Conservation (phyloP, 1,140 invertebrate genomes). For the Chrysoperla carnea region DNA sequence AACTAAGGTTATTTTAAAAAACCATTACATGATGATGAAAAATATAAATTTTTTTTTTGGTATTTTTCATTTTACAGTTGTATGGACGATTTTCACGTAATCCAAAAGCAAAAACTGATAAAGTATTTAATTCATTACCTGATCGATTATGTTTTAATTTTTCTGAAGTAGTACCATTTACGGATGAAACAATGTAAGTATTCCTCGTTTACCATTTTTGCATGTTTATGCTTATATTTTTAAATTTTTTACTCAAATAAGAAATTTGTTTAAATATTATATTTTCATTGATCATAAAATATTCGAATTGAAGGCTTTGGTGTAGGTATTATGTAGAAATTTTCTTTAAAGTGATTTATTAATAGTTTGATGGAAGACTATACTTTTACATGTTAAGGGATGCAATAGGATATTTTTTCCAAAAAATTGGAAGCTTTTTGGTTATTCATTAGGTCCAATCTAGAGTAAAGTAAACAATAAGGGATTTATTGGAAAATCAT, state of each 20-base stretch:
- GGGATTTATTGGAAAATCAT: too few relatives aligned
- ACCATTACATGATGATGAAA: neutral
- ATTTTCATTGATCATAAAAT: too few relatives aligned
- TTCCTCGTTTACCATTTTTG: slow-evolving; percentile 1
- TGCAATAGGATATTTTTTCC: too few relatives aligned
- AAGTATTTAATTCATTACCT: slow-evolving; percentile 37
- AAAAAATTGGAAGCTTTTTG: too few relatives aligned
- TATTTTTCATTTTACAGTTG: slow-evolving; percentile 10
- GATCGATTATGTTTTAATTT: slow-evolving; percentile 37
- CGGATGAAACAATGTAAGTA: slow-evolving; percentile 17
- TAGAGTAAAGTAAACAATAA: too few relatives aligned
- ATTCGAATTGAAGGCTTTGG: too few relatives aligned
- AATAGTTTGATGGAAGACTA: too few relatives aligned
- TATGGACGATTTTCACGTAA: slow-evolving; percentile 17
- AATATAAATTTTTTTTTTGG: neutral
- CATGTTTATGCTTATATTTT: neutral
- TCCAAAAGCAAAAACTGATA: slow-evolving; percentile 20
- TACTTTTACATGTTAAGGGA: too few relatives aligned
- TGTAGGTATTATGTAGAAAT: too few relatives aligned
- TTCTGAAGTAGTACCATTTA: slow-evolving; percentile 32
- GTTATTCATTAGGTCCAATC: too few relatives aligned
- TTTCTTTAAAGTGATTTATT: too few relatives aligned
- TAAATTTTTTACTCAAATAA: slow-evolving; percentile 6
- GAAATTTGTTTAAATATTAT: too few relatives aligned
- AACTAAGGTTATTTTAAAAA: neutral